Conservation (phyloP, 2,888 invertebrate species). For the Mactromeris polynyma region DNA sequence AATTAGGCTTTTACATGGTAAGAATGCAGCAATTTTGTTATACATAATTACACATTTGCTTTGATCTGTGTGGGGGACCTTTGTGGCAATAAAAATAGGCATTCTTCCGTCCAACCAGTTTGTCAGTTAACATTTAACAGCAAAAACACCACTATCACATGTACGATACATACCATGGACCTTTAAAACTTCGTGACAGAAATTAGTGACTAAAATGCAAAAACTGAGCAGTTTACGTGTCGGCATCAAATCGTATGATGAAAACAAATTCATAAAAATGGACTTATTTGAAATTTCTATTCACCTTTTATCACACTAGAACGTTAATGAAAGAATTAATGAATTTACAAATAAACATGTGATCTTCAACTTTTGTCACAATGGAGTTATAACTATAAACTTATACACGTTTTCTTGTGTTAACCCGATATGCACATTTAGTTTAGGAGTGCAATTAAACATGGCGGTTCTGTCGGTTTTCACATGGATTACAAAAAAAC, state of each 20-base stretch:
- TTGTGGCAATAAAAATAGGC: conserved; percentile 9
- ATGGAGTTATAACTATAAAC: not conserved
- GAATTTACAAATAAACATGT: not conserved
- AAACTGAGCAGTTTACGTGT: not conserved
- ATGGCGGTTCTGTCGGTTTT: not conserved
- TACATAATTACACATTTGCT: not conserved
- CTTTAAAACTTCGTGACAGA: conserved; percentile 16
- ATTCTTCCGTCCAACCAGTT: not conserved
- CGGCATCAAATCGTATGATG: not conserved
- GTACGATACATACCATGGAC: not conserved
- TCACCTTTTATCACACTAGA: not conserved
- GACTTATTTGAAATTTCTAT: not conserved
- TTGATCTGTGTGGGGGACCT: not conserved
- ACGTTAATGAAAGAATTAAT: not conserved
- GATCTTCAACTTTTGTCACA: not conserved
- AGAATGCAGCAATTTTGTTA: conserved; percentile 2
- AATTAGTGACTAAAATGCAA: conserved; percentile 2
- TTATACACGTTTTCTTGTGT: not conserved
- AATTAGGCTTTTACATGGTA: not conserved
- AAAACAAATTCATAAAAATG: not conserved
- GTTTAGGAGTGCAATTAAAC: not conserved
- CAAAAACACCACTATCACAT: not conserved
- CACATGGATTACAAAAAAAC: not conserved
- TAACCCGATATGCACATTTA: not conserved
- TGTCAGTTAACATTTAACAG: conserved; percentile 6